phyloP scores from a whole-genome alignment of 2,888 invertebrate species.

The Cantharis flavilabris region DNA sequence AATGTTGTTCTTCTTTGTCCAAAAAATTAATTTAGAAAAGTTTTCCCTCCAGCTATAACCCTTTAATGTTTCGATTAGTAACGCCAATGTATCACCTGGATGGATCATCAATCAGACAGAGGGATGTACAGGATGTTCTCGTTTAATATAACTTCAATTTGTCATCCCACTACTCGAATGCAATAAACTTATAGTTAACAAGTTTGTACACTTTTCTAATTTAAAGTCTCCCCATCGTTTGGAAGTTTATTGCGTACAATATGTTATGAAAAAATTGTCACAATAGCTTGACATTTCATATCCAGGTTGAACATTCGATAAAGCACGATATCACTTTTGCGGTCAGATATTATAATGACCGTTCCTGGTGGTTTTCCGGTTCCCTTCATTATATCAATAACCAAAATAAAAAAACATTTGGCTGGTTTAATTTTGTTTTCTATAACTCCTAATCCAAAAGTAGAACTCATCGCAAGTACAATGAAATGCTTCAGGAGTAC shows the following conservation, averaged over 20 bases:
- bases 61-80: slow-evolving; percentile 20
- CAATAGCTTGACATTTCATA: slow-evolving; percentile 1
- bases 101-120: slow-evolving; percentile 34
- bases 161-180: slow-evolving; percentile 32
- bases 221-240: neutral
- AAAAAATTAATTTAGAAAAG: neutral
- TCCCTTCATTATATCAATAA: slow-evolving; percentile 33
- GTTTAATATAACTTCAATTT: slow-evolving; percentile 37
- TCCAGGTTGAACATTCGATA: slow-evolving; percentile 4
- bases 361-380: slow-evolving; percentile 51
- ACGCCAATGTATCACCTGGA: slow-evolving; percentile 35
- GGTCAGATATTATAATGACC: slow-evolving; percentile 37
- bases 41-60: neutral
- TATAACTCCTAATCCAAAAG: neutral
- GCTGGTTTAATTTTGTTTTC: neutral
- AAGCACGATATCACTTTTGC: slow-evolving; percentile 33
- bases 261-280: neutral
- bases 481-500: neutral
- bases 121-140: slow-evolving; percentile 29
- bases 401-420: neutral
- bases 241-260: neutral
- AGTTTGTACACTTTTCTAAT: slow-evolving; percentile 10
- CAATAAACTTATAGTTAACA: slow-evolving; percentile 33
- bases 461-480: neutral
- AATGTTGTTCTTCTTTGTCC: neutral